Percentiles rank a stretch among this genome's conserved stretches.
Conservation (phyloP, 1,140 invertebrate species). For the Caenorhabditis inopinata region DNA sequence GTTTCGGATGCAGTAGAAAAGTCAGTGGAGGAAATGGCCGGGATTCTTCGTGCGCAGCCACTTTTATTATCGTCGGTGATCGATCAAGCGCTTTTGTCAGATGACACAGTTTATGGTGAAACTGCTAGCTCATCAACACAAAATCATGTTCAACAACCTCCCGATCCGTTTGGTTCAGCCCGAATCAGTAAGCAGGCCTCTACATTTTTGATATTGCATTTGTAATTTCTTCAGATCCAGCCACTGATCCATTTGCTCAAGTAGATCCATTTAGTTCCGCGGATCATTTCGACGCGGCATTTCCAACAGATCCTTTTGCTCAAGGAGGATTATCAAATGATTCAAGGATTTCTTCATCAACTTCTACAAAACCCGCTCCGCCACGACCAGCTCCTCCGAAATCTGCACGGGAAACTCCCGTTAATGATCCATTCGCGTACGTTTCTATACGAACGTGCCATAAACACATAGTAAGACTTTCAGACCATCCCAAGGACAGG, state of each 20-base stretch:
- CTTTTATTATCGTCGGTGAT: background rate
- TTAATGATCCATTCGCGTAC: slow-evolving; percentile 42
- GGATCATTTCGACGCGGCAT: background rate
- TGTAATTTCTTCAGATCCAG: background rate
- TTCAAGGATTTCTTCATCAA: no score
- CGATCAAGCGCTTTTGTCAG: background rate
- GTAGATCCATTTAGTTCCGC: slow-evolving; percentile 32
- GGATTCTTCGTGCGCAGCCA: background rate
- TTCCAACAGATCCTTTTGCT: slow-evolving; percentile 31
- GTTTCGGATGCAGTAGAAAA: background rate
- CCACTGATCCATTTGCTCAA: slow-evolving; percentile 37
- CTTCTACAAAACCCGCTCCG: background rate
- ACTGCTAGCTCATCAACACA: slow-evolving; percentile 20
- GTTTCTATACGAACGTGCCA: background rate
- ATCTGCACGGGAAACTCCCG: slow-evolving; percentile 30
- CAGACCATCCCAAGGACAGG: slow-evolving; percentile 7
- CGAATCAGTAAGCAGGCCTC: background rate
- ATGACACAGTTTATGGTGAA: background rate
- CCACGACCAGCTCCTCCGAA: slow-evolving; percentile 40
- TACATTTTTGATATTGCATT: background rate
- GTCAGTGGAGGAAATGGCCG: background rate
- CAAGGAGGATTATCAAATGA: background rate
- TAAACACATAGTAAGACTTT: background rate
- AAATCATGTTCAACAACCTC: slow-evolving; percentile 27
- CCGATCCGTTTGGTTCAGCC: slow-evolving; percentile 7